Conservation (phyloP, 2,797 vertebrate genomes). For the Enteromius radiatus region DNA sequence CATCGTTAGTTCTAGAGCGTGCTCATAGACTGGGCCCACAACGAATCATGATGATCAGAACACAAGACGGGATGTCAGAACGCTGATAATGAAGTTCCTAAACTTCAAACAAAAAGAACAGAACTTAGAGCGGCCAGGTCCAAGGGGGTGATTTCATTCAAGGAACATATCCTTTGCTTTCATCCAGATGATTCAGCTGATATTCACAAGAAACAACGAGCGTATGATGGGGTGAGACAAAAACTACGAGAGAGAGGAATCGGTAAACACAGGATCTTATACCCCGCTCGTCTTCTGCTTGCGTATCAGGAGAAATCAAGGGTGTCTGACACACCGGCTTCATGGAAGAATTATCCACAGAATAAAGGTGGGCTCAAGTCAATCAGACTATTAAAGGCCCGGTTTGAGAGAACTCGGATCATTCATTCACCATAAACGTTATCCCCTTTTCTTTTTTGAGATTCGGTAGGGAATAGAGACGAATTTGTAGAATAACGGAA, state of each 20-base stretch:
- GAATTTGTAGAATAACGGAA: background rate
- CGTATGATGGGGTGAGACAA: constrained; percentile 13
- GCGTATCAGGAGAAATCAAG: background rate
- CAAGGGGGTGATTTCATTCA: background rate
- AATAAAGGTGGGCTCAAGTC: background rate
- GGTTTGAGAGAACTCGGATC: background rate
- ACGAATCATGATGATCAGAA: too few relatives aligned
- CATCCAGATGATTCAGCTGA: constrained; percentile 27
- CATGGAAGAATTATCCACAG: background rate
- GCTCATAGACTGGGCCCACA: too few relatives aligned
- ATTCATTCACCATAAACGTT: background rate
- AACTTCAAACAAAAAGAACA: background rate
- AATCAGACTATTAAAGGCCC: too few relatives aligned
- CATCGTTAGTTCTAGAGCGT: too few relatives aligned
- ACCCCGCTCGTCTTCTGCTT: background rate
- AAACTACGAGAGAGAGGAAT: constrained; percentile 31
- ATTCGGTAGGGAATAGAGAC: background rate
- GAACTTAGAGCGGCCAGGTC: background rate
- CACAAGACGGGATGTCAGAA: too few relatives aligned
- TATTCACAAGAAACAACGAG: constrained; percentile 17
- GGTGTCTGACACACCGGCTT: background rate
- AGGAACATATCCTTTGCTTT: constrained; percentile 25
- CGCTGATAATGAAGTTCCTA: constrained; percentile 2
- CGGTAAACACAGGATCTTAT: constrained; percentile 17
- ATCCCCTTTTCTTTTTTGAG: background rate